Percentiles rank a stretch among this genome's conserved stretches.
phyloP scores from a whole-genome alignment of 2,113 vertebrate species.

The Gopherus evgoodei region DNA sequence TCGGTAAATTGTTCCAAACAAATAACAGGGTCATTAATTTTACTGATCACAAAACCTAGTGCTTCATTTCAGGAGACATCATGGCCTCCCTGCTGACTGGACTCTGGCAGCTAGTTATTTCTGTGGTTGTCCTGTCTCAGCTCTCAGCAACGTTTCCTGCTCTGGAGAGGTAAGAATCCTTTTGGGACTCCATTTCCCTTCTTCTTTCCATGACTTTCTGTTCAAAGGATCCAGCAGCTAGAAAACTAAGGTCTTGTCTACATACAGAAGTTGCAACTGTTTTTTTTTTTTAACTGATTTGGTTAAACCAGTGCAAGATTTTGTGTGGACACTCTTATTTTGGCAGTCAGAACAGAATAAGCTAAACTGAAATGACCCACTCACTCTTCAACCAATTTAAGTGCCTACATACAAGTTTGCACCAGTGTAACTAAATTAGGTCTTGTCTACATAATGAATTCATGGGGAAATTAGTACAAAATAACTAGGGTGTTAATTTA shows the following conservation, averaged over 20 bases:
- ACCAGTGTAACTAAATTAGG: neutral
- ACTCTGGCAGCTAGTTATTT: conserved; percentile 54
- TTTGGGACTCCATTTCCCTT: neutral
- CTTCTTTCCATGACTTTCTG: neutral
- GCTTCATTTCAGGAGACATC: conserved; percentile 26
- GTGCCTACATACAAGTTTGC: neutral
- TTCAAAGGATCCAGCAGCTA: neutral
- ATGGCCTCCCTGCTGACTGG: conserved; percentile 41
- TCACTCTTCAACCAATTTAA: neutral
- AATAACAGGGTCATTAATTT: neutral
- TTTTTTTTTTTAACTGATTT: neutral
- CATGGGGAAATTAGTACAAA: neutral
- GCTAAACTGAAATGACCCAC: neutral
- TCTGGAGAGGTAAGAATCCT: conserved; percentile 56
- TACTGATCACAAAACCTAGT: neutral
- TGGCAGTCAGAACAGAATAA: neutral
- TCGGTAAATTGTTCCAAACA: neutral
- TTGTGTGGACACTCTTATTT: neutral
- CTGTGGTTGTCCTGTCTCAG: conserved; percentile 57
- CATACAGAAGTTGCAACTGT: neutral
- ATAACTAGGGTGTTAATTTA: neutral
- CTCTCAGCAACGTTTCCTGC: conserved; percentile 58
- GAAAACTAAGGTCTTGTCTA: neutral
- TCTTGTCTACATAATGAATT: neutral
- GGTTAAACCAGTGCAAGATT: neutral